Evolutionary conservation across 2,113 vertebrate species (phyloP).

Genomic region (Rhabdomys dilectus): DNA sequence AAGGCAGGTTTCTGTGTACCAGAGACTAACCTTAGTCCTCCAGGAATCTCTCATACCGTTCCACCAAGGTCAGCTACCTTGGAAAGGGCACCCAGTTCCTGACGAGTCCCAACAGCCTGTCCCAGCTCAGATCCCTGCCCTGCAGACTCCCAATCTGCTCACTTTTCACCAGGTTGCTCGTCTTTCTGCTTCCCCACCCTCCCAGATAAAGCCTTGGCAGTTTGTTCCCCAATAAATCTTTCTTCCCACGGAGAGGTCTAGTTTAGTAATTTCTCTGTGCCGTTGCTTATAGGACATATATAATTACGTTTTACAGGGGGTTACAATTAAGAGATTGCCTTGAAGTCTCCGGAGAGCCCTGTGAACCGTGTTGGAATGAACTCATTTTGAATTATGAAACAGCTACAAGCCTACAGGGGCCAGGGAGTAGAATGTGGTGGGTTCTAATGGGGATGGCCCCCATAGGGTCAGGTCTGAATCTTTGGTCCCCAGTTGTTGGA

Average conservation of each 20-base stretch:
- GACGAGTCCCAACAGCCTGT: neutral
- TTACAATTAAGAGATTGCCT: neutral
- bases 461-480: neutral
- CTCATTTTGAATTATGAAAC: neutral
- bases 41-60: neutral
- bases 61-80: neutral
- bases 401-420: neutral
- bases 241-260: neutral
- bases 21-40: neutral
- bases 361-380: too few species aligned
- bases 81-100: neutral
- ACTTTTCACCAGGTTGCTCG: neutral
- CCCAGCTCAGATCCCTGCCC: neutral
- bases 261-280: neutral
- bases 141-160: neutral
- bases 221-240: neutral
- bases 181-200: neutral
- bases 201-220: neutral
- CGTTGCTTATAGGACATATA: neutral
- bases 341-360: neutral
- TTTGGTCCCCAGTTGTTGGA: neutral
- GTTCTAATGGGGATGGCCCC: neutral
- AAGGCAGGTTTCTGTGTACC: neutral
- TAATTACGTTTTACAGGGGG: neutral
- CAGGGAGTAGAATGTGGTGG: neutral